phyloP scores from a whole-genome alignment of 2,888 invertebrate genomes.

The Cyrtodaria siliqua region DNA sequence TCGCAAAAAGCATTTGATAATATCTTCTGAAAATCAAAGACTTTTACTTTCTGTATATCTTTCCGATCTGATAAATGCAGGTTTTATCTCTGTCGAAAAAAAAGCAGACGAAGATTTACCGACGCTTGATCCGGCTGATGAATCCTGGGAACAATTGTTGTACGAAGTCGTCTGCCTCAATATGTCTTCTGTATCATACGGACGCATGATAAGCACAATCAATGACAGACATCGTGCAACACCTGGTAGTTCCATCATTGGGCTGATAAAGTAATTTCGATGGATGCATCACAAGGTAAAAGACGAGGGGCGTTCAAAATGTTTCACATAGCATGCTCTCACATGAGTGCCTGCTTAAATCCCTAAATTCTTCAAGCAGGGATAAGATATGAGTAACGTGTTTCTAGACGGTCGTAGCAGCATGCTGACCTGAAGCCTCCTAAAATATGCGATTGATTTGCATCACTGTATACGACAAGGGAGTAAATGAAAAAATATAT shows the following conservation, averaged over 20 bases:
- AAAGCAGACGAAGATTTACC: no score
- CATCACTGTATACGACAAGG: no score
- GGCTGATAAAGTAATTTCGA: slow-evolving; percentile 38
- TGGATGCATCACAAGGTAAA: slow-evolving; percentile 21
- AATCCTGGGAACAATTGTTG: slow-evolving; percentile 20
- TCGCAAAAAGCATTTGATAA: no score
- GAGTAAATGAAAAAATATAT: no score
- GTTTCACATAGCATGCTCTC: no score
- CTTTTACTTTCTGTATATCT: background rate
- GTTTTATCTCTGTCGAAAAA: background rate
- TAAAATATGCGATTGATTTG: no score
- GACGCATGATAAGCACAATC: slow-evolving; percentile 15
- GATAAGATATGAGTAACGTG: no score
- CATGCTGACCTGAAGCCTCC: no score
- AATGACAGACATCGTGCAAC: slow-evolving; percentile 51
- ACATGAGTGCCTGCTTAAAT: no score
- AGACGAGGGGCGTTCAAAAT: background rate
- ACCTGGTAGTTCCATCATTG: slow-evolving; percentile 47
- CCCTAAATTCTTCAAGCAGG: no score
- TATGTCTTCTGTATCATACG: slow-evolving; percentile 11
- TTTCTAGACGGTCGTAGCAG: no score
- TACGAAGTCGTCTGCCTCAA: slow-evolving; percentile 21
- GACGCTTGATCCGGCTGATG: background rate
- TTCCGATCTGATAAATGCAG: background rate
- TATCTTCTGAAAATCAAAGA: background rate